Conservation (phyloP, 53 echinoderm and acorn worm genomes). For the Holothuria leucospilota region DNA sequence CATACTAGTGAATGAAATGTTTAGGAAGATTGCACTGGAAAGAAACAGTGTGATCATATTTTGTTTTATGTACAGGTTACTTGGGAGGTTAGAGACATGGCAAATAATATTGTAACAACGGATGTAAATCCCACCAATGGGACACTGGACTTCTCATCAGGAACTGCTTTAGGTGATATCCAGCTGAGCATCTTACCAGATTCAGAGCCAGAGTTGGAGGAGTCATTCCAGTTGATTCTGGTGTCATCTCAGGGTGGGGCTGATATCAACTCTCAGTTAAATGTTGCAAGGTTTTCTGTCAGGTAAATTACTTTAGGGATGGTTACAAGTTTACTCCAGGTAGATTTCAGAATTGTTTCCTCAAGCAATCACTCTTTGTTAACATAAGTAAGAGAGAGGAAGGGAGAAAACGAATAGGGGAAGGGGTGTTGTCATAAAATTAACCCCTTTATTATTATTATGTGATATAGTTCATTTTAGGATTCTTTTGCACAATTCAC, state of each 20-base stretch:
- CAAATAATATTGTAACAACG: slow-evolving; percentile 35
- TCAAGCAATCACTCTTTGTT: background rate
- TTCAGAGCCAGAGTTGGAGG: slow-evolving; percentile 76
- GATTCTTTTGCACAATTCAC: too few relatives aligned
- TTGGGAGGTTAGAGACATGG: slow-evolving; percentile 77
- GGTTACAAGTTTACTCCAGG: background rate
- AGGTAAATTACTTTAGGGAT: slow-evolving; percentile 48
- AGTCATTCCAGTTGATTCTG: slow-evolving; percentile 70
- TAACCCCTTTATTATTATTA: too few relatives aligned
- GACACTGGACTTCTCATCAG: slow-evolving; percentile 78
- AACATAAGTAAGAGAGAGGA: background rate
- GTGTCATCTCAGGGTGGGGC: slow-evolving; percentile 88
- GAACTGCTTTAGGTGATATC: slow-evolving; percentile 78
- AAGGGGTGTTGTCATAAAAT: too few relatives aligned
- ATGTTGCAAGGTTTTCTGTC: slow-evolving; percentile 63
- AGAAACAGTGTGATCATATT: too few relatives aligned
- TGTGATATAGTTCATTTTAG: too few relatives aligned
- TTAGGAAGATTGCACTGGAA: too few relatives aligned
- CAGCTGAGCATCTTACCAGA: slow-evolving; percentile 81
- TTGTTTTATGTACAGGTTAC: slow-evolving; percentile 51
- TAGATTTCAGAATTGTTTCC: background rate
- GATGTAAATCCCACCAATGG: slow-evolving; percentile 87
- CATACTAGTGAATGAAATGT: background rate
- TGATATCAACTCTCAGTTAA: slow-evolving; percentile 80
- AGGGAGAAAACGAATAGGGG: too few relatives aligned